Evolutionary conservation across 1,140 invertebrate species (phyloP).

Genomic region (Achatina immaculata): DNA sequence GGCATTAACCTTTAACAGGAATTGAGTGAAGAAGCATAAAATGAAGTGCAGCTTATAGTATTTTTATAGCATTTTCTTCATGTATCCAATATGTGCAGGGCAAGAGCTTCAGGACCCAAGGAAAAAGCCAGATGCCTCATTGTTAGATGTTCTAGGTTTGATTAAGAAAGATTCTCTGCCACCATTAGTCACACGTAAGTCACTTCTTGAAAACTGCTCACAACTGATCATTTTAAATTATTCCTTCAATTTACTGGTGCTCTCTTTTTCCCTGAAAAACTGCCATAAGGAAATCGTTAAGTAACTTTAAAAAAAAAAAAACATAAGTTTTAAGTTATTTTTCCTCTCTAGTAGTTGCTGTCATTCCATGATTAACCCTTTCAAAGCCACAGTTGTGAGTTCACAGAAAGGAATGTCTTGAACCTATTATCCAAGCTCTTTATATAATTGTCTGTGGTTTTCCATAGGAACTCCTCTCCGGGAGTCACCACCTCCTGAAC

Average conservation of each 20-base stretch:
- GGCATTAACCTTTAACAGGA: no score
- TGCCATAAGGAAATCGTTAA: not conserved
- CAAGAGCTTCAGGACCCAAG: conserved; percentile 50
- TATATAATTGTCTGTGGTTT: not conserved
- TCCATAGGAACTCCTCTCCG: not conserved
- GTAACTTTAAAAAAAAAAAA: not conserved
- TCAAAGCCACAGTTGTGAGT: no score
- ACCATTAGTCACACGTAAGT: conserved; percentile 26
- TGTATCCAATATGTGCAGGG: conserved; percentile 23
- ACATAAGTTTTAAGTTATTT: no score
- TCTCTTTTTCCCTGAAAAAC: no score
- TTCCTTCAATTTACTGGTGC: not conserved
- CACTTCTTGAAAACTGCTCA: conserved; percentile 40
- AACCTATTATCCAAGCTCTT: not conserved
- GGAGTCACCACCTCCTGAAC: not conserved
- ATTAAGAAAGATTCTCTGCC: conserved; percentile 61
- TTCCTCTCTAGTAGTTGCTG: no score
- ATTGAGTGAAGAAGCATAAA: no score
- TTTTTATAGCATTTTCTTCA: no score
- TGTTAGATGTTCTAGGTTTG: conserved; percentile 65
- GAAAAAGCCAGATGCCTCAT: conserved; percentile 56
- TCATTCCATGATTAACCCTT: no score
- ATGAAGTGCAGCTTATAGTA: no score
- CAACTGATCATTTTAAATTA: not conserved
- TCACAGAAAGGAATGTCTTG: no score